Evolutionary conservation across 2,113 vertebrate genomes (phyloP).

Genomic region (Antechinus stuartii): DNA sequence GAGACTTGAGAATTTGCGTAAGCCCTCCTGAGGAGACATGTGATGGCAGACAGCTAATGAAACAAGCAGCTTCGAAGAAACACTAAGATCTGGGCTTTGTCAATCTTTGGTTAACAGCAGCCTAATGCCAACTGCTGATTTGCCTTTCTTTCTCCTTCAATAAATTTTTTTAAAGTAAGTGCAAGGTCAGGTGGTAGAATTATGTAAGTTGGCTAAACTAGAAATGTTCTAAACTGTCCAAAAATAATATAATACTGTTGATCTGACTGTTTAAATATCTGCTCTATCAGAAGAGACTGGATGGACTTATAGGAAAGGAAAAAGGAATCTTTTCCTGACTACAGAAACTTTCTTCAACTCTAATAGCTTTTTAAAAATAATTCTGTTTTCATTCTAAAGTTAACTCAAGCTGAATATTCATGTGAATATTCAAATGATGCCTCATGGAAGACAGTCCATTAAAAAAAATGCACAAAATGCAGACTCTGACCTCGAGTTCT

Average conservation of each 20-base stretch:
- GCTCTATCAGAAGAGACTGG: background rate
- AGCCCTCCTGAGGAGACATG: background rate
- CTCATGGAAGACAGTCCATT: background rate
- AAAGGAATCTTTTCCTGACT: background rate
- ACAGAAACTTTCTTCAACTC: background rate
- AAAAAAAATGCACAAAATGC: background rate
- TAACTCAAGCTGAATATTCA: slow-evolving; percentile 2
- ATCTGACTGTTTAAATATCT: background rate
- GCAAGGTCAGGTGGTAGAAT: background rate
- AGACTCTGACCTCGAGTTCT: background rate
- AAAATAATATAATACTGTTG: background rate
- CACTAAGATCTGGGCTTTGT: background rate
- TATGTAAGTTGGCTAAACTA: background rate
- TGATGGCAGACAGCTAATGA: background rate
- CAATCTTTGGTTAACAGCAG: background rate
- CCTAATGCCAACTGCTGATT: background rate
- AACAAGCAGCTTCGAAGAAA: background rate
- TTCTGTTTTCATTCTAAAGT: background rate
- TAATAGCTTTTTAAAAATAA: background rate
- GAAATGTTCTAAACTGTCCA: slow-evolving; percentile 13
- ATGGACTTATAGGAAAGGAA: background rate
- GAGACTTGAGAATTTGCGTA: background rate
- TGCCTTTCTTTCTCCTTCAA: background rate
- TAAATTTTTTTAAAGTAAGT: background rate
- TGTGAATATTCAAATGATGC: background rate